phyloP scores from a whole-genome alignment of 2,888 invertebrate genomes.

The Stenoptilia bipunctidactyla region DNA sequence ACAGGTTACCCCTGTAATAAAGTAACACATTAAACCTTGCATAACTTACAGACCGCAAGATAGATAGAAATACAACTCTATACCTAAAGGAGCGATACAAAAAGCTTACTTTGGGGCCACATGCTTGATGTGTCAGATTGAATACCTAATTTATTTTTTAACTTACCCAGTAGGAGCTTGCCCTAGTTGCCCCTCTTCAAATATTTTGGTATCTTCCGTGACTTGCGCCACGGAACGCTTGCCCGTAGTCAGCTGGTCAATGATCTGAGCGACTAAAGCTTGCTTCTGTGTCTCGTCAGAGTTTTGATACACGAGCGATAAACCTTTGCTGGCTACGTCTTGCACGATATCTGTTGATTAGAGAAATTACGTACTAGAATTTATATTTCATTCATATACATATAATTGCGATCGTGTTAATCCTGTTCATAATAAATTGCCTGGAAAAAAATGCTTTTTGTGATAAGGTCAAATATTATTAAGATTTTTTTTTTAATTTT shows the following conservation, averaged over 20 bases:
- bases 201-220: conserved; percentile 85
- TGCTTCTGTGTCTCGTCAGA: conserved; percentile 80
- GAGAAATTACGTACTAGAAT: no score
- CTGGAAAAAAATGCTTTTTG: background rate
- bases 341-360: conserved; percentile 87
- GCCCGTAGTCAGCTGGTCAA: conserved; percentile 87
- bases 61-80: no score
- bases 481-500: background rate
- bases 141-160: no score
- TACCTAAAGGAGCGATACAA: no score
- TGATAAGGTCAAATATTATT: background rate
- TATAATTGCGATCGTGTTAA: no score
- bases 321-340: conserved; percentile 92
- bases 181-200: conserved; percentile 89
- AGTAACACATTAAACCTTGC: no score
- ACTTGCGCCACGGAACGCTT: conserved; percentile 81
- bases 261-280: conserved; percentile 80
- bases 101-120: no score
- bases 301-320: conserved; percentile 88
- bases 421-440: no score
- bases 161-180: conserved; percentile 88
- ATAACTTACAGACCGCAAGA: no score
- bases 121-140: no score
- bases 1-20: conserved; percentile 81
- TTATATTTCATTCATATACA: no score